Base-by-base conservation (phyloP, 2,888 invertebrate species). In the Agrilus mali region DNA sequence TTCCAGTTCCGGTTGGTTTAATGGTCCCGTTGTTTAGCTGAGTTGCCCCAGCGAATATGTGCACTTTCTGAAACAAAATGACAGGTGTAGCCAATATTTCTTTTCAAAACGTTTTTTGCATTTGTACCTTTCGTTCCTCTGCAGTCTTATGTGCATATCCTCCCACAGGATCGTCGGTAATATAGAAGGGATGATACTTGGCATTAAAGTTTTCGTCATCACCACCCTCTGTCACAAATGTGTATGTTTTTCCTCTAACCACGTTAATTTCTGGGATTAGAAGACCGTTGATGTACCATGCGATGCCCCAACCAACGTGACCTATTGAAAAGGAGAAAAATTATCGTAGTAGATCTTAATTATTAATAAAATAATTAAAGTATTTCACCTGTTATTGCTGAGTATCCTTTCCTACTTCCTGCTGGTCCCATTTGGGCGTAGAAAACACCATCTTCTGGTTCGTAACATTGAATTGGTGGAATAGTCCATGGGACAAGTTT, bases 361-460 rank as follows among this genome's bases (percentile, higher is more conserved):
- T n/a, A 5, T 20, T 20, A 20, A 33, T 6, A 38, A 7, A n/a
- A 7, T 13, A 10, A 17, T 22, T 36, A 17, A 20, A 33, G 31
- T 34, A 7, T 34, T 52, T 55, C 57, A 86, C 87, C 87, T 41
- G 88, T 89, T 41, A 88, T 92, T 2, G 92, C 88, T 10, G 86
- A 77, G 66, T 92, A 93, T 17, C 93, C 92, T 55, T 82, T 80
- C 63, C 86, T 85, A 20, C 90, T 90, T 2, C 92, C 93, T 4
- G 90, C 89, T 14, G 92, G 92, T 6, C 92, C 92, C 81, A 92
- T 85, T 68, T 93, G 92, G 2, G 90, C 90, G 65, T 89, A 90
- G 66, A 88, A 86, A 3, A 90, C 87, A 12, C 89, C 87, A 61
- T 93, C 90, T 35, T 87, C 86, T 0, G 92, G 92, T 64, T 92